A percentile compares a stretch with the other conserved stretches of the same genome.
These are phyloP conservation scores for Tympanuchus pallidicinctus DNA, from an alignment of 2,113 vertebrate genomes.

Conservation along the genomic window DNA sequence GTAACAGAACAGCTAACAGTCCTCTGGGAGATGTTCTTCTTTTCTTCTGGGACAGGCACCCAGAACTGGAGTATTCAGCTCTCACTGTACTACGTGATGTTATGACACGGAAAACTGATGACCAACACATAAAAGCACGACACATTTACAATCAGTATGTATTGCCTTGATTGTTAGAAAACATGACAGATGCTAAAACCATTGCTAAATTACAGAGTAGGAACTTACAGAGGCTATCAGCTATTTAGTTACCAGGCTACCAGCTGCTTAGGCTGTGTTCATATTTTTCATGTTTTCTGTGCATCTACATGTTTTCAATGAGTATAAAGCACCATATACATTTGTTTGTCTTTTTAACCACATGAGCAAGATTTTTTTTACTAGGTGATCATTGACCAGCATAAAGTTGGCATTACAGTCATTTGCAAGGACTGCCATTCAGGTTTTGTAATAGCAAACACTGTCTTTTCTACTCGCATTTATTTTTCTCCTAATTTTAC, in stretches of 20 bases:
- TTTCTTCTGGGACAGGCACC: too few relatives aligned
- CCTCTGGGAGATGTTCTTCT: too few relatives aligned
- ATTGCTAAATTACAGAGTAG: background rate
- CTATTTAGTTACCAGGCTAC: background rate
- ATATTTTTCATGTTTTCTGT: background rate
- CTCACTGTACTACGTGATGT: too few relatives aligned
- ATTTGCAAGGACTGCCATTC: background rate
- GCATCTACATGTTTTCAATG: too few relatives aligned
- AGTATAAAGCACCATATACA: too few relatives aligned
- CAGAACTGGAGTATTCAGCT: too few relatives aligned
- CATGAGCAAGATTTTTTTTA: background rate
- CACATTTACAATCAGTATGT: background rate
- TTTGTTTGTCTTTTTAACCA: background rate
- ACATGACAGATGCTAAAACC: background rate
- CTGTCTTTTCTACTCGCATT: background rate
- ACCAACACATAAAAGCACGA: too few relatives aligned
- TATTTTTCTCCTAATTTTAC: background rate
- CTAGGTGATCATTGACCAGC: background rate
- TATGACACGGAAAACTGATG: too few relatives aligned
- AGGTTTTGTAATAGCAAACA: background rate
- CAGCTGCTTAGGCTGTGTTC: background rate
- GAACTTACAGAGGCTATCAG: background rate
- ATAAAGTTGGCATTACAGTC: background rate
- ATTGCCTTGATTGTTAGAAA: background rate
- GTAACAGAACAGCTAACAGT: too few relatives aligned